Conservation (phyloP, 2,113 vertebrate species). For the Casuarius casuarius region DNA sequence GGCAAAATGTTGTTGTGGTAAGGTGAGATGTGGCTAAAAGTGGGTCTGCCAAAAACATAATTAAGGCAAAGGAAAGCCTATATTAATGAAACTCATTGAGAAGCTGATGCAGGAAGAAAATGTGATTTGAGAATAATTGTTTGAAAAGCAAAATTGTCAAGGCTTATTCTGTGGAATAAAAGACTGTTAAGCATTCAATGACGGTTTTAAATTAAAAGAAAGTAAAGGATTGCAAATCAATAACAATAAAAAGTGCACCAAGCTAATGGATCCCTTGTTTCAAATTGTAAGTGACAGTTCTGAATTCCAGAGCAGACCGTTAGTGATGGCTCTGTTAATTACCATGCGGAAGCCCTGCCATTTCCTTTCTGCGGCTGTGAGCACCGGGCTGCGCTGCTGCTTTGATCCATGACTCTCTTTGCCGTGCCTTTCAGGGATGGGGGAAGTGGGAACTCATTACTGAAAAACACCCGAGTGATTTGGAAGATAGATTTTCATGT, state of each 20-base stretch:
- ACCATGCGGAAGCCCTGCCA: slow-evolving; percentile 2
- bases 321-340: slow-evolving; percentile 68
- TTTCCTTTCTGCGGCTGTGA: slow-evolving; percentile 2
- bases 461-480: slow-evolving; percentile 35
- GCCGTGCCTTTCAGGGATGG: slow-evolving; percentile 15
- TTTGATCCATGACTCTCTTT: slow-evolving; percentile 54
- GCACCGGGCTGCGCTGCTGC: background rate
- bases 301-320: slow-evolving; percentile 48
- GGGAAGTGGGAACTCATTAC: slow-evolving; percentile 26
- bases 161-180: background rate
- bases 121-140: background rate
- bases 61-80: slow-evolving; percentile 52
- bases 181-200: background rate
- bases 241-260: slow-evolving; percentile 63
- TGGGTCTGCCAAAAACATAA: slow-evolving; percentile 48
- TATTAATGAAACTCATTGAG: slow-evolving; percentile 39
- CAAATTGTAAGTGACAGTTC: slow-evolving; percentile 65
- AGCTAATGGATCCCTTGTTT: slow-evolving; percentile 71
- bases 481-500: slow-evolving; percentile 58
- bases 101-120: slow-evolving; percentile 24
- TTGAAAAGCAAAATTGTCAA: slow-evolving; percentile 50
- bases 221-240: slow-evolving; percentile 67
- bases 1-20: background rate
- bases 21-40: slow-evolving; percentile 7
- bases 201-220: slow-evolving; percentile 49